These are phyloP conservation scores for Pantherophis vulpinus DNA, from an alignment of 2,797 vertebrate genomes.

Conservation along the genomic window DNA sequence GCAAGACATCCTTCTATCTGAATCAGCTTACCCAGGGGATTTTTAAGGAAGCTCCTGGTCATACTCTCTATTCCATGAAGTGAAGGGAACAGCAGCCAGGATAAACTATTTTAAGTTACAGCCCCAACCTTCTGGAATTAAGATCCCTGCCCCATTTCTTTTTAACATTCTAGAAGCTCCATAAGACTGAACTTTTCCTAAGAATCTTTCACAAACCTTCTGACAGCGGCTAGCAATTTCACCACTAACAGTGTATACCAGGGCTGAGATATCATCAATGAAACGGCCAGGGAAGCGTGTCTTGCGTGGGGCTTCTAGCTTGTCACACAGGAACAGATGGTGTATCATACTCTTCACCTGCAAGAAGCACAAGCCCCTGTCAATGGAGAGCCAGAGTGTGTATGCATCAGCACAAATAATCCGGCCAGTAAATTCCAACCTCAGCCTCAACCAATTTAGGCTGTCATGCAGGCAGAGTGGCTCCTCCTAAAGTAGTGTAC, in stretches of 20 bases:
- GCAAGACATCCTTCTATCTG: neutral
- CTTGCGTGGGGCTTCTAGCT: conserved; percentile 77
- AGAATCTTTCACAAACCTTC: conserved; percentile 74
- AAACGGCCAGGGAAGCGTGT: conserved; percentile 88
- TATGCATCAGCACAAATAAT: neutral
- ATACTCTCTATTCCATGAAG: neutral
- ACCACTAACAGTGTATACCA: conserved; percentile 83
- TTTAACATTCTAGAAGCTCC: neutral
- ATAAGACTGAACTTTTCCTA: neutral
- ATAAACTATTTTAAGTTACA: neutral
- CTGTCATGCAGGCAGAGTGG: neutral
- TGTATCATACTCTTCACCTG: conserved; percentile 90
- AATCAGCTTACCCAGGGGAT: neutral
- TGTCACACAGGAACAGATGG: conserved; percentile 82
- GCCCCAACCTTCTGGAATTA: neutral
- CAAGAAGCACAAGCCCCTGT: neutral
- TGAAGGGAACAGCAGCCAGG: neutral
- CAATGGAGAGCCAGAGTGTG: neutral
- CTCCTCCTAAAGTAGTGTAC: neutral
- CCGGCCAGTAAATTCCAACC: neutral
- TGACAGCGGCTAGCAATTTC: conserved; percentile 83
- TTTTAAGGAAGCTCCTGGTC: neutral
- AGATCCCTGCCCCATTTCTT: neutral
- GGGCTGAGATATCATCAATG: conserved; percentile 85
- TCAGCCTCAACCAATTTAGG: neutral